Evolutionary conservation across 2,888 invertebrate genomes (phyloP).

Genomic region (Polydesmus complanatus): DNA sequence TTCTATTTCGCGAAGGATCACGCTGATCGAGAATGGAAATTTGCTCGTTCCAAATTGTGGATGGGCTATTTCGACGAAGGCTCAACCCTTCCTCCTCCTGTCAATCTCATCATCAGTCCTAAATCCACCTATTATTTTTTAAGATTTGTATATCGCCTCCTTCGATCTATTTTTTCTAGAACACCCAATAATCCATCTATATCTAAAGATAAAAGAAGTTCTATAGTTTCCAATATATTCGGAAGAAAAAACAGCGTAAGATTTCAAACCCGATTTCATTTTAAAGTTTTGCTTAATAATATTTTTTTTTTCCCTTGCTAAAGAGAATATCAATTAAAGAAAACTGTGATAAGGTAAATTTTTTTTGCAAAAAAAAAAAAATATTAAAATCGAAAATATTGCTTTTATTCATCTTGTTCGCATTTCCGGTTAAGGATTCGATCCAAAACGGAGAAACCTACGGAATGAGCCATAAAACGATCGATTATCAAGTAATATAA

Average conservation of each 20-base stretch:
- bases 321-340: neutral
- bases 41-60: conserved; percentile 42
- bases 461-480: neutral
- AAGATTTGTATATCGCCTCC: neutral
- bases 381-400: neutral
- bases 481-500: conserved; percentile 10
- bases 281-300: no score
- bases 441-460: conserved; percentile 6
- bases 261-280: no score
- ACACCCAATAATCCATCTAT: neutral
- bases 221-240: neutral
- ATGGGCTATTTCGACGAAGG: conserved; percentile 45
- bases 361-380: no score
- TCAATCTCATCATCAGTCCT: conserved; percentile 41
- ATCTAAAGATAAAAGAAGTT: neutral
- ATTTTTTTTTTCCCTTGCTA: neutral
- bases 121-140: conserved; percentile 33
- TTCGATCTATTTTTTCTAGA: neutral
- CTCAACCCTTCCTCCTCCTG: conserved; percentile 40
- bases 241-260: neutral
- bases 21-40: conserved; percentile 44
- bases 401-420: neutral
- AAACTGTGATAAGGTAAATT: neutral
- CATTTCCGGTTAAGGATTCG: neutral
- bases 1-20: conserved; percentile 34